These are phyloP conservation scores for Crypturellus undulatus DNA, from an alignment of 2,113 vertebrate species.

Conservation along the genomic window DNA sequence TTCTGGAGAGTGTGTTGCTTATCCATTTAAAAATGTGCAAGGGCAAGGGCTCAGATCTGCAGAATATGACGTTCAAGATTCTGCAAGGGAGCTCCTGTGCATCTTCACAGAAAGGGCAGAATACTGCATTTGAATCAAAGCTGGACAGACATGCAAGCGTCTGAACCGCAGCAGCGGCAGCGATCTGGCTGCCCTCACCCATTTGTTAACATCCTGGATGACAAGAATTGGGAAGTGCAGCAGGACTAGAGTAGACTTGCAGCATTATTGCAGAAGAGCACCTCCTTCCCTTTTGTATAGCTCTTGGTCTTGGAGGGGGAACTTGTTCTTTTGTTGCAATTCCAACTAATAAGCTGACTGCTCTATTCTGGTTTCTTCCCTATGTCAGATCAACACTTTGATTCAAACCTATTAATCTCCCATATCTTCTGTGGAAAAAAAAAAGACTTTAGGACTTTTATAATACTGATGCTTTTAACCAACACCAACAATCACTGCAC, in stretches of 20 bases:
- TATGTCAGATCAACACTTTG: background rate
- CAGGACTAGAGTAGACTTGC: background rate
- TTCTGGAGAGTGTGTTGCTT: background rate
- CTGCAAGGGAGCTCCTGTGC: background rate
- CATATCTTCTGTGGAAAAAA: background rate
- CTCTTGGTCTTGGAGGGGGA: background rate
- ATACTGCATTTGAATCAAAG: background rate
- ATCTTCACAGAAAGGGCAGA: background rate
- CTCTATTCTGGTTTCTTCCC: background rate
- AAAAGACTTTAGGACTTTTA: background rate
- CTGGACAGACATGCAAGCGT: background rate
- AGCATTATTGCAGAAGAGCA: background rate
- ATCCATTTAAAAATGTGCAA: too few relatives aligned
- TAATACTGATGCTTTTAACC: background rate
- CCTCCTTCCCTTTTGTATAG: background rate
- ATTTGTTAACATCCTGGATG: background rate
- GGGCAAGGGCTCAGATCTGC: background rate
- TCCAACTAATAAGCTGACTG: background rate
- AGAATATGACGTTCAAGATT: accelerated
- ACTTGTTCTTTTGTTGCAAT: background rate
- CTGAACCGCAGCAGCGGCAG: background rate
- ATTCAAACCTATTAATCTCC: background rate
- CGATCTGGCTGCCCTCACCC: background rate
- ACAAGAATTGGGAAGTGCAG: background rate
- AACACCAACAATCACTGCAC: background rate